Conservation (phyloP, 2,113 vertebrate genomes). For the Apeltes quadracus region DNA sequence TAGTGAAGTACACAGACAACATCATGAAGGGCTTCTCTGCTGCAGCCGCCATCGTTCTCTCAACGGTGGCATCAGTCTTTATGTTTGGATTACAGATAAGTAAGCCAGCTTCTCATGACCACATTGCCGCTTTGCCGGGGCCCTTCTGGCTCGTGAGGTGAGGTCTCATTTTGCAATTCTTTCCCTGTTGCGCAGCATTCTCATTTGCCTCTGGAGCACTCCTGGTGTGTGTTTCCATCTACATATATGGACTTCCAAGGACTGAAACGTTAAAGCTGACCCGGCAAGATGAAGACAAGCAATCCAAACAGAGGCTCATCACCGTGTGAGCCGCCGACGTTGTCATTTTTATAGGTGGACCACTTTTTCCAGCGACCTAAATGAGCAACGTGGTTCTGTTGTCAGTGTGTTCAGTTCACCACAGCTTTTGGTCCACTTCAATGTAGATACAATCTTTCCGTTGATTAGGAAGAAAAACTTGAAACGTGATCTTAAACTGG, state of each 20-base stretch:
- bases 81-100: conserved; percentile 96
- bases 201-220: conserved; percentile 86
- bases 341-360: background rate
- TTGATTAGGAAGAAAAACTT: background rate
- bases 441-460: background rate
- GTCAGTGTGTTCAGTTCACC: background rate
- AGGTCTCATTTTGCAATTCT: background rate
- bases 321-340: conserved; percentile 75
- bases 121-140: background rate
- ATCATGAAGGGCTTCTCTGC: conserved; percentile 99
- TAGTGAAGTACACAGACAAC: conserved; percentile 98
- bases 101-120: conserved; percentile 74
- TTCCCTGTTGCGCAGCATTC: conserved; percentile 77
- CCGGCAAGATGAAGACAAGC: conserved; percentile 55
- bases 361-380: background rate
- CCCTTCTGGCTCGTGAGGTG: background rate
- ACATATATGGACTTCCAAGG: conserved; percentile 94
- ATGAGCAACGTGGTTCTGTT: background rate
- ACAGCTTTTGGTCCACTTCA: background rate
- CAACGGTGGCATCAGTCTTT: conserved; percentile 90
- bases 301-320: conserved; percentile 82
- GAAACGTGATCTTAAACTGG: background rate
- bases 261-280: conserved; percentile 87
- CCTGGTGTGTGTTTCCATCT: conserved; percentile 96
- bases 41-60: conserved; percentile 95